Evolutionary conservation across 2,113 vertebrate genomes (phyloP), one percentile per base, ranked within the genome.

Genomic region (Tetrax tetrax): DNA sequence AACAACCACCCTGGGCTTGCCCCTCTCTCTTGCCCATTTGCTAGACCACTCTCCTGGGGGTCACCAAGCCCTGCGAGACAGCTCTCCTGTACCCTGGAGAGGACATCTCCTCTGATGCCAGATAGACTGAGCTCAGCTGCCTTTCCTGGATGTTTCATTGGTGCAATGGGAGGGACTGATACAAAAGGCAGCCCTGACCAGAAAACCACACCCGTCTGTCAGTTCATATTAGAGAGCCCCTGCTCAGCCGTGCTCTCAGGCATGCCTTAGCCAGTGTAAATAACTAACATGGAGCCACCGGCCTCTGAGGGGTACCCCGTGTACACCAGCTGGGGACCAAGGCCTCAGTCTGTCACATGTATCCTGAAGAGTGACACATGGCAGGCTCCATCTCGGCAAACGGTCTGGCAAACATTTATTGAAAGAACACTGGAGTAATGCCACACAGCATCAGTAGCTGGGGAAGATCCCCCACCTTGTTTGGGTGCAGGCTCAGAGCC

Each of bases 281-380:
- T 24, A 72, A 61, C 79, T 33, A 61, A 77, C 18, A 65, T 5
- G 14, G 82, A 84, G 82, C 83, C 83, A 53, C 10, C 69, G 27
- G 94, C 81, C 74, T 76, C 77, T 5, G 1, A 57, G 56, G 75
- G 69, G 61, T 31, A 57, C 53, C 83, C 60, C 2, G 0, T 9
- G 51, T 16, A 14, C 10, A 5, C 56, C 94, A 94, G 89, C 93
- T 94, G 95, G 80, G 87, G 53, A 81, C 57, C n/a, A 35, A n/a
- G 63, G 35, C 45, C 48, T 60, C 4, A 1, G 24, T 35, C 77
- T 71, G 63, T 29, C 69, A 82, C 3, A 3, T 18, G 53, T 16
- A 53, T 50, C 75, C 71, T 63, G 6, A 50, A 41, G 56, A 5
- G 76, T 64, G 80, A 81, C 51, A 81, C 47, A 6, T 2, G 22